These are phyloP conservation scores for Spinibarbus caldwelli DNA, from an alignment of 2,797 vertebrate genomes.

Conservation along the genomic window DNA sequence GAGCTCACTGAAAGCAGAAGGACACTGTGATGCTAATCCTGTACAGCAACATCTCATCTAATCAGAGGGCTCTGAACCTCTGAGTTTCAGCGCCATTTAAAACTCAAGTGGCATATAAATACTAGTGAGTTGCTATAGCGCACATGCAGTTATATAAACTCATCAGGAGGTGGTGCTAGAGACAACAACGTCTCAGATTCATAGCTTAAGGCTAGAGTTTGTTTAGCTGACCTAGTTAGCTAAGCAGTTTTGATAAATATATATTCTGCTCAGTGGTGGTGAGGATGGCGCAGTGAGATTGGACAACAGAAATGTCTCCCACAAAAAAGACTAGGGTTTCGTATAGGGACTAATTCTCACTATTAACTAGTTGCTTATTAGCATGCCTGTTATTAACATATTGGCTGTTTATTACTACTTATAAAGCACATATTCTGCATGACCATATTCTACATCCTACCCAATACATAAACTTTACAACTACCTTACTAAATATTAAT, in stretches of 20 bases:
- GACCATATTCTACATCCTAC: too few relatives aligned
- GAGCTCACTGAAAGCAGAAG: conserved; percentile 29
- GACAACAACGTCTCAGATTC: conserved; percentile 16
- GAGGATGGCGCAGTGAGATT: conserved; percentile 16
- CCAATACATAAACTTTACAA: background rate
- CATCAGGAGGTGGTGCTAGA: conserved; percentile 69
- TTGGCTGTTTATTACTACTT: background rate
- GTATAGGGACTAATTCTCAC: background rate
- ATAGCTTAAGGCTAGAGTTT: conserved; percentile 41
- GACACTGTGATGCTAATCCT: background rate
- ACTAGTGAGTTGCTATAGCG: background rate
- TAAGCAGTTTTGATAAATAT: conserved; percentile 53
- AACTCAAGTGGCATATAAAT: too few relatives aligned
- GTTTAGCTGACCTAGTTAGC: conserved; percentile 53
- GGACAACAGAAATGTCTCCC: conserved; percentile 59
- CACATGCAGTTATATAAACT: conserved; percentile 37
- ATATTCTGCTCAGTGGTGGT: conserved; percentile 36
- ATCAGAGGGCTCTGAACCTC: background rate
- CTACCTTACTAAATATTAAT: background rate
- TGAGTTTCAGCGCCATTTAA: background rate
- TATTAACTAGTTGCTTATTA: background rate
- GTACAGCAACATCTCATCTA: background rate
- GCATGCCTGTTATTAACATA: background rate
- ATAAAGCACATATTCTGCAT: background rate
- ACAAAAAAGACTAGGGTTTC: conserved; percentile 19